Evolutionary conservation across 2,113 vertebrate species (phyloP), one percentile per base, ranked within the genome.

Genomic region (Seriola dumerili): DNA sequence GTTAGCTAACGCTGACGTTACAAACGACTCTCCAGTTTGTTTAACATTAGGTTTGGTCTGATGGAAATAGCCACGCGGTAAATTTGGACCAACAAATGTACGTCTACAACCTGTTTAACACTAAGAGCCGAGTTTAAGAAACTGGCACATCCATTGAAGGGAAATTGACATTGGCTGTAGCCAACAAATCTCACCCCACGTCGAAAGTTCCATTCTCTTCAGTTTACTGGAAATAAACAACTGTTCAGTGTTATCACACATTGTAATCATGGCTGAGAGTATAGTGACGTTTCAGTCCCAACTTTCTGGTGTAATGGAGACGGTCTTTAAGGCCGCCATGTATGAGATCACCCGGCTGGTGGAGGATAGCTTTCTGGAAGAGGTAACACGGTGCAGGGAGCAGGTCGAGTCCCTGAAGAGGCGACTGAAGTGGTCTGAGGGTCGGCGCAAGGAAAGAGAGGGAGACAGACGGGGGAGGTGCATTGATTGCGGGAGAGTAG

Each of bases 311-410:
- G 94, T 96, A 0, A 96, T 96, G 95, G 95, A 96, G 46, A 95
- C 95, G 0, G 95, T 96, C 0, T 96, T 96, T 75, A 96, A 96
- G 63, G 95, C 95, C 32, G 95, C 95, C n/a, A 95, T 96, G 88
- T 96, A 93, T 63, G 95, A 96, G 70, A 95, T 96, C 84, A 95
- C 94, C 44, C 87, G 95, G 38, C 81, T 95, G 85, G 95, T 95
- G 69, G 94, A 95, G 80, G 95, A 94, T 32, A 95, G 94, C 44
- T 96, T 96, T 73, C 14, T 95, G 75, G 94, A 95, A 2, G 95
- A 95, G 73, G 85, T 96, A 8, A 94, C 93, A 0, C 91, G 93
- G 9, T 95, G 93, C 78, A 87, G 92, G 34, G 92, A 95, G 67
- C 94, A 96, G 71, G 93, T 95, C 1, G 94, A 95, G 65, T 78